These are phyloP conservation scores for Acrocera orbiculus DNA, from an alignment of 2,888 invertebrate species.

Conservation along the genomic window DNA sequence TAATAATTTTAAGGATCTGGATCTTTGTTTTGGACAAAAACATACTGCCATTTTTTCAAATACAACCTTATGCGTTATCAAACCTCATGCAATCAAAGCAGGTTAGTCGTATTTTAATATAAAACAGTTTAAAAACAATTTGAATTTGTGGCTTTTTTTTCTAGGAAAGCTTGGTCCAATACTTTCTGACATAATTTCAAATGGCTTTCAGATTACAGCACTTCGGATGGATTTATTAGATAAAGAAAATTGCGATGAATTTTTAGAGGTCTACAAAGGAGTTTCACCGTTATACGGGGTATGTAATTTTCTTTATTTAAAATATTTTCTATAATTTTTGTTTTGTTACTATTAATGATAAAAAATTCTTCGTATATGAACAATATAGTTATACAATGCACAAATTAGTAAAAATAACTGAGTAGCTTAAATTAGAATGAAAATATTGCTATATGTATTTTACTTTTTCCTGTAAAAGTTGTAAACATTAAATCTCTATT, in stretches of 20 bases:
- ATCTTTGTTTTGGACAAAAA: constrained; percentile 42
- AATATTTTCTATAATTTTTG: neutral
- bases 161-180: constrained; percentile 43
- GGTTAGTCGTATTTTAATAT: constrained; percentile 24
- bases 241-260: constrained; percentile 71
- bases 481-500: too few relatives aligned
- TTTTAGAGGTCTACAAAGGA: constrained; percentile 84
- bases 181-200: constrained; percentile 52
- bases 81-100: constrained; percentile 73
- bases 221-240: constrained; percentile 65
- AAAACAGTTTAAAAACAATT: neutral
- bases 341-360: neutral
- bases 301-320: constrained; percentile 13
- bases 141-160: too few relatives aligned
- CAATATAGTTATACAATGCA: neutral
- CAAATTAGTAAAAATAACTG: neutral
- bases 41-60: constrained; percentile 40
- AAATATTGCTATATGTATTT: too few relatives aligned
- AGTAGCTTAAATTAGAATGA: neutral
- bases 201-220: constrained; percentile 60
- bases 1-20: constrained; percentile 35
- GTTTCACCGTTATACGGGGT: constrained; percentile 63
- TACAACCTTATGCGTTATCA: constrained; percentile 67
- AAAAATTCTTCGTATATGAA: neutral
- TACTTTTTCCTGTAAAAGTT: too few relatives aligned